A percentile compares a stretch with the other conserved stretches of the same genome.
These are phyloP conservation scores for Micropterix aruncella DNA, from an alignment of 2,888 invertebrate genomes.

Conservation along the genomic window DNA sequence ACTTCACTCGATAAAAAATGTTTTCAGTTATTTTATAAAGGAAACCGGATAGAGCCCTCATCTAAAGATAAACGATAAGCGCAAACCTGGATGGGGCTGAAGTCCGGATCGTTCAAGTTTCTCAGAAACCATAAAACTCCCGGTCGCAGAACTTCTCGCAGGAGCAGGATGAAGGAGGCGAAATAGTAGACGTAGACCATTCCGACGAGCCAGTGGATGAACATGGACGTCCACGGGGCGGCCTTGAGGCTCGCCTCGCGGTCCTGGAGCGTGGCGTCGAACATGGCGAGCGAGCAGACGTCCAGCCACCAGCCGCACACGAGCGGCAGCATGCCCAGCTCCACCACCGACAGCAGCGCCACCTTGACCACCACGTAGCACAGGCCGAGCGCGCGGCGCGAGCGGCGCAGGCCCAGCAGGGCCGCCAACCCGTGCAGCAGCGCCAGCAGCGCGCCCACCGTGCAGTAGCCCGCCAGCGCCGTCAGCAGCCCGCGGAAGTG, in stretches of 20 bases:
- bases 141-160: slow-evolving; percentile 89
- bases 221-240: slow-evolving; percentile 93
- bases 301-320: slow-evolving; percentile 99
- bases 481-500: slow-evolving; percentile 91
- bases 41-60: too few species aligned
- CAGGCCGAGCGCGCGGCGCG: slow-evolving; percentile 77
- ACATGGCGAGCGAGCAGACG: slow-evolving; percentile 87
- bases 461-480: slow-evolving; percentile 85
- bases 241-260: slow-evolving; percentile 77
- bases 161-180: slow-evolving; percentile 85
- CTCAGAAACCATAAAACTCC: slow-evolving; percentile 97
- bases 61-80: slow-evolving; percentile 1
- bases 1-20: too few species aligned
- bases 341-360: slow-evolving; percentile 87
- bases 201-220: slow-evolving; percentile 97
- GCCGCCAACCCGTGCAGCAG: slow-evolving; percentile 75
- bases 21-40: too few species aligned
- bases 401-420: slow-evolving; percentile 62
- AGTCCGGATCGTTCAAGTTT: slow-evolving; percentile 97
- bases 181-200: slow-evolving; percentile 99
- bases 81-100: slow-evolving; percentile 88
- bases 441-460: slow-evolving; percentile 72
- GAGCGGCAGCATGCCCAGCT: slow-evolving; percentile 92
- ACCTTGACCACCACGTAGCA: slow-evolving; percentile 86
- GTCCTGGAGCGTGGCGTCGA: slow-evolving; percentile 78